Evolutionary conservation across 2,888 invertebrate species (phyloP).

Genomic region (Hymenopus coronatus): DNA sequence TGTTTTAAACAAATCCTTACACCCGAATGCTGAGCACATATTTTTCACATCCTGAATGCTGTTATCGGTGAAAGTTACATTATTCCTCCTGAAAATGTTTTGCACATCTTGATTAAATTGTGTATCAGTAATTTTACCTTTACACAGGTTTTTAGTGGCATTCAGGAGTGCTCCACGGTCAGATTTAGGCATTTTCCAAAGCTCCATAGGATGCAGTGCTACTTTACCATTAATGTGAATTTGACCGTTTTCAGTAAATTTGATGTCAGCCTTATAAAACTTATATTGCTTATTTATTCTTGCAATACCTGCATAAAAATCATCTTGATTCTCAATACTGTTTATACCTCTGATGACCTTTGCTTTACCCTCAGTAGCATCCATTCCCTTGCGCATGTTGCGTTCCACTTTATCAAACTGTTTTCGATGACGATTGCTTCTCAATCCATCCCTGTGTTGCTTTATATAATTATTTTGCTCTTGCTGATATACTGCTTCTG

Average conservation of each 20-base stretch:
- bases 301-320: background rate
- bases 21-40: background rate
- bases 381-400: background rate
- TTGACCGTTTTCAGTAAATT: background rate
- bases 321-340: background rate
- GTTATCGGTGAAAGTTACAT: no score
- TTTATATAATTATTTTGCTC: background rate
- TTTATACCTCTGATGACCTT: background rate
- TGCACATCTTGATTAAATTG: background rate
- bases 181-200: background rate
- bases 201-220: background rate
- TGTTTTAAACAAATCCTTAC: background rate
- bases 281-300: background rate
- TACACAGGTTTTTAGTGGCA: background rate
- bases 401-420: background rate
- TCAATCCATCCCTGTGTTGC: background rate
- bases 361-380: background rate
- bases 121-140: background rate
- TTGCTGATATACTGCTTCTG: background rate
- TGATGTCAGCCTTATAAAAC: background rate
- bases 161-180: background rate
- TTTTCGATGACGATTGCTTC: background rate
- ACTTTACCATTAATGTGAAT: background rate
- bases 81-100: no score
- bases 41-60: no score